A percentile compares a stretch with the other conserved stretches of the same genome.
Evolutionary conservation across 1,140 invertebrate species (phyloP).

Genomic region (Lepidurus packardi): DNA sequence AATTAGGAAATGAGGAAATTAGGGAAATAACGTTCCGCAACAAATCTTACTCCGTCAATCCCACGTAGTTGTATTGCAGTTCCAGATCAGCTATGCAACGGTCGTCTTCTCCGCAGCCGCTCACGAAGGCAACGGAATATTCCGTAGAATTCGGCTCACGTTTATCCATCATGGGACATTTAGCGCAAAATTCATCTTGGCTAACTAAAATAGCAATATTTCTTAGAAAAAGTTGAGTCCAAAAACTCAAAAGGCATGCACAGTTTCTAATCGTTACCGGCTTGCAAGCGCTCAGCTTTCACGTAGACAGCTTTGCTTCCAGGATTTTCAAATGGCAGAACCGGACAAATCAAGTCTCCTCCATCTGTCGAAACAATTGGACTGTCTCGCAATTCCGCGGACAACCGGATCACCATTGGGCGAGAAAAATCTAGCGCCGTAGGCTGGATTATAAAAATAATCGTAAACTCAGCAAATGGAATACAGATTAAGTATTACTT

Average conservation of each 20-base stretch:
- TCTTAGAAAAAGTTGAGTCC: background rate
- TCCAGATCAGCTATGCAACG: slow-evolving; percentile 35
- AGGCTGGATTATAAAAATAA: background rate
- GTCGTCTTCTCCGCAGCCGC: slow-evolving; percentile 36
- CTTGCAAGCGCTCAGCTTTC: slow-evolving; percentile 35
- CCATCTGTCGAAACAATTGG: background rate
- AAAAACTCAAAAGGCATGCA: background rate
- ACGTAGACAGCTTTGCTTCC: slow-evolving; percentile 37
- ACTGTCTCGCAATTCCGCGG: background rate
- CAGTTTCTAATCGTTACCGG: background rate
- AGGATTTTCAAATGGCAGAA: background rate
- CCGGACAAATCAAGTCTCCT: background rate
- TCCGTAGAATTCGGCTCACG: slow-evolving; percentile 25
- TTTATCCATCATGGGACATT: slow-evolving; percentile 35
- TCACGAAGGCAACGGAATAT: slow-evolving; percentile 26
- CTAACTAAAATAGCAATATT: background rate
- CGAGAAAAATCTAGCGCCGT: background rate
- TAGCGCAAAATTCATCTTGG: slow-evolving; percentile 27
- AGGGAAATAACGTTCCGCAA: slow-evolving; percentile 32
- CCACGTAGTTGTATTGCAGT: slow-evolving; percentile 30
- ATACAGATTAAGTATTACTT: background rate
- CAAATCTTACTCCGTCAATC: slow-evolving; percentile 30
- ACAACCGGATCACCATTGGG: background rate
- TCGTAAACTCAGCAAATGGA: background rate
- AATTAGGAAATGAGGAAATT: background rate